Conservation (phyloP, 2,113 vertebrate species). For the Platysteira castanea region DNA sequence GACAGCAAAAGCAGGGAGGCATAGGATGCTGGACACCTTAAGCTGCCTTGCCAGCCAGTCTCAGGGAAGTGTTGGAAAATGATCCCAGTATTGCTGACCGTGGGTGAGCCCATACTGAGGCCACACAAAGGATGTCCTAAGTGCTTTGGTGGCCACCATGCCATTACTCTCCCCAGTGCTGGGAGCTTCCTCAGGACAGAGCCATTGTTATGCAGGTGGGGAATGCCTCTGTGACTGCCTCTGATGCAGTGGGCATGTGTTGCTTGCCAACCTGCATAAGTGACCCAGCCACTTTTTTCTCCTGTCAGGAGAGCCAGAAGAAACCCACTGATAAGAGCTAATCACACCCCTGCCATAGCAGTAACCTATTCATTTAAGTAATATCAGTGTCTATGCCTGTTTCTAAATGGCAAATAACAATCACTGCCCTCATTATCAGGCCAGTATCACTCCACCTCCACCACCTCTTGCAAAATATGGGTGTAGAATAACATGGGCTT, state of each 20-base stretch:
- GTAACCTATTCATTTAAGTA: background rate
- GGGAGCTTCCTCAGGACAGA: background rate
- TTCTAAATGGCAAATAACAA: background rate
- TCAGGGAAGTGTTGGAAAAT: background rate
- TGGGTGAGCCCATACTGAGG: background rate
- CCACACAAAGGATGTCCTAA: background rate
- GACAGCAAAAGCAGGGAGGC: background rate
- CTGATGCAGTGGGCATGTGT: background rate
- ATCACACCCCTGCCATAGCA: background rate
- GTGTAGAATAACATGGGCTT: background rate
- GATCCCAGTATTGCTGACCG: background rate
- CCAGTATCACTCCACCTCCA: background rate
- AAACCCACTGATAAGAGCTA: background rate
- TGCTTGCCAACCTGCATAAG: background rate
- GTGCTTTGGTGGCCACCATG: background rate
- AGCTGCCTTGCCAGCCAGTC: background rate
- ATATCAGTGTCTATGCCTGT: background rate
- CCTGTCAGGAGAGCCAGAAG: background rate
- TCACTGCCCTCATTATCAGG: background rate
- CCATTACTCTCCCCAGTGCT: background rate
- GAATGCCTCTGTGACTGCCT: background rate
- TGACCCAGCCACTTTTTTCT: background rate
- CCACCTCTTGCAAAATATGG: constrained; percentile 1
- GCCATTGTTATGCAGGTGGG: background rate
- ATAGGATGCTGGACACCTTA: too few species aligned